These are phyloP conservation scores for Cyaniris semiargus DNA, from an alignment of 2,888 invertebrate genomes.

Conservation along the genomic window DNA sequence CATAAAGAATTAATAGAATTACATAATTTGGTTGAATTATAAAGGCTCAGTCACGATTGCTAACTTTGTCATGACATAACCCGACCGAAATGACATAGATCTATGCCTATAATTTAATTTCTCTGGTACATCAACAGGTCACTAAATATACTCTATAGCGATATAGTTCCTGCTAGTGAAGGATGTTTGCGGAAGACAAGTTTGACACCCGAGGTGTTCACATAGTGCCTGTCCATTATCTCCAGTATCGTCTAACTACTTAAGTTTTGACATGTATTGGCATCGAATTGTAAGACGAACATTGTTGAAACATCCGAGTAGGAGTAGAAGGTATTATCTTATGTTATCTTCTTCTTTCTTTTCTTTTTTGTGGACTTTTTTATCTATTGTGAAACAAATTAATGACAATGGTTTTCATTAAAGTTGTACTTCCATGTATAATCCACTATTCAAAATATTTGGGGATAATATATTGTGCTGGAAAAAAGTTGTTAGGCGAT, in stretches of 20 bases:
- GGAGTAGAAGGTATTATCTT: not conserved
- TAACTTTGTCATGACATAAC: no score
- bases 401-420: not conserved
- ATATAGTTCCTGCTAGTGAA: conserved; percentile 24
- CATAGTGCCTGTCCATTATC: conserved; percentile 27
- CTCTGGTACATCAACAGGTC: not conserved
- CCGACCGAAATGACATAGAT: no score
- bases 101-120: no score
- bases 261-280: conserved; percentile 29
- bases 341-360: not conserved
- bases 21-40: no score
- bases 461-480: no score
- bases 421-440: not conserved
- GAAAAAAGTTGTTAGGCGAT: no score
- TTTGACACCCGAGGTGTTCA: conserved; percentile 25
- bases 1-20: no score
- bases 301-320: not conserved
- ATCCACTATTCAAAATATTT: no score
- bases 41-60: not conserved
- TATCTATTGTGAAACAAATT: no score
- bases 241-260: conserved; percentile 21
- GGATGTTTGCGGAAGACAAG: conserved; percentile 15
- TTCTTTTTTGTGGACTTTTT: not conserved
- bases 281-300: conserved; percentile 12
- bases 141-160: not conserved